phyloP scores from a whole-genome alignment of 1,140 invertebrate species.

The Atopsyche davidsoni region DNA sequence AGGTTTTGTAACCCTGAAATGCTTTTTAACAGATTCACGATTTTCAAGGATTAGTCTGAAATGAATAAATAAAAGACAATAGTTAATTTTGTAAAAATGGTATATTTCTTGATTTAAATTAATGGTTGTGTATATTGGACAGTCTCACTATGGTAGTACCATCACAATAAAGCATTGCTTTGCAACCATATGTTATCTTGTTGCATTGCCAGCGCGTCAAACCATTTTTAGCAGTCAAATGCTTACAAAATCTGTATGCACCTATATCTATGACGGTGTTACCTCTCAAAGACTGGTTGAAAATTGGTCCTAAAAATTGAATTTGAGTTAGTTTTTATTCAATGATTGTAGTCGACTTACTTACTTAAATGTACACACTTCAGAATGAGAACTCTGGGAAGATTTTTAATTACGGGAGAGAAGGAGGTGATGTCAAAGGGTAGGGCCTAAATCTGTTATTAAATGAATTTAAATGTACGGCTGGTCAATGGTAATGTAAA shows the following conservation, averaged over 20 bases:
- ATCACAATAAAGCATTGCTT: not conserved
- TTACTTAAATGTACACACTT: not conserved
- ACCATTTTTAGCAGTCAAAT: not conserved
- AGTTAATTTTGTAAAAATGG: not conserved
- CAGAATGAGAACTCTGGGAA: not conserved
- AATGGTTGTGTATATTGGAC: constrained; percentile 4
- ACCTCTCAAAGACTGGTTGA: constrained; percentile 13
- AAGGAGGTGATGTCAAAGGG: not conserved
- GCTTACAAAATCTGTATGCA: constrained; percentile 18
- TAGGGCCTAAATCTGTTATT: not conserved
- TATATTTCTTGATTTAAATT: not conserved
- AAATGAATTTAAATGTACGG: constrained; percentile 1
- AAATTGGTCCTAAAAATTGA: constrained; percentile 3
- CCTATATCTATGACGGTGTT: constrained; percentile 17
- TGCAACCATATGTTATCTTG: constrained; percentile 1
- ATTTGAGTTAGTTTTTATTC: not conserved
- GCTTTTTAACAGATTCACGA: not conserved
- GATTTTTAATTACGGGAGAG: not conserved
- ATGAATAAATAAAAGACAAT: not conserved
- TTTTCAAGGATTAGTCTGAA: not conserved
- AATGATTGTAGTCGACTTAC: not conserved
- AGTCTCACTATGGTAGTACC: not conserved
- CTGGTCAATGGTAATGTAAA: no score
- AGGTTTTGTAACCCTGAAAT: not conserved
- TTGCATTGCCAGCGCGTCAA: constrained; percentile 4